Evolutionary conservation across 2,888 invertebrate genomes (phyloP), one percentile per base, ranked within the genome.

Genomic region (Metellina segmentata): DNA sequence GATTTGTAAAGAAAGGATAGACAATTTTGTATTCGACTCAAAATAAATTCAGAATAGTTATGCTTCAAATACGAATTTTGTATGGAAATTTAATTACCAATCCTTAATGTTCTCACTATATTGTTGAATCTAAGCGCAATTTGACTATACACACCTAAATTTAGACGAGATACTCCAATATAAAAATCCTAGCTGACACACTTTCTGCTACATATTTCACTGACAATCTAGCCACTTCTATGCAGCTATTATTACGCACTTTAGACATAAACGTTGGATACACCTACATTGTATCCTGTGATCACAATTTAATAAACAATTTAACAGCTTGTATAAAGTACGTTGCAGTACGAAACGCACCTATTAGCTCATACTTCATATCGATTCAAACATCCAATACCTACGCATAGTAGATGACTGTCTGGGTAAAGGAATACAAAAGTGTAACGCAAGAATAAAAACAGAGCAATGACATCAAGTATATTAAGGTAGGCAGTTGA

Each of bases 251-350:
- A n/a, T n/a, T n/a, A n/a, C n/a, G n/a, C n/a, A 48, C 11, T 48
- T 49, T 16, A 49, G 77, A 34, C 48, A 16, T 11, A 77, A 13
- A 51, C 34, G 16, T n/a, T 49, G n/a, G 6, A n/a, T 16, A 77
- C 11, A 79, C 20, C 9, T 19, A 8, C 61, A 53, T n/a, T 19
- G 19, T 61, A 11, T 13, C 7, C 19, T 8, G 13, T 19, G 51
- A 83, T 74, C 78, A 49, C n/a, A n/a, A n/a, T n/a, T 78, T 78
- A 19, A 86, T 70, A 86, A 78, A 69, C 70, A 77, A 48, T 77
- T 72, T 87, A 81, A 87, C 71, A 79, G 19, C 79, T 16, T 19
- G 53, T 34, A 34, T n/a, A 34, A 87, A 72, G 20, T 48, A 48
- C 34, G 49, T 34, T 8, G 34, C 61, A 53, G 61, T 49, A 71